Conservation (phyloP, 2,113 vertebrate genomes). For the Callospermophilus lateralis region DNA sequence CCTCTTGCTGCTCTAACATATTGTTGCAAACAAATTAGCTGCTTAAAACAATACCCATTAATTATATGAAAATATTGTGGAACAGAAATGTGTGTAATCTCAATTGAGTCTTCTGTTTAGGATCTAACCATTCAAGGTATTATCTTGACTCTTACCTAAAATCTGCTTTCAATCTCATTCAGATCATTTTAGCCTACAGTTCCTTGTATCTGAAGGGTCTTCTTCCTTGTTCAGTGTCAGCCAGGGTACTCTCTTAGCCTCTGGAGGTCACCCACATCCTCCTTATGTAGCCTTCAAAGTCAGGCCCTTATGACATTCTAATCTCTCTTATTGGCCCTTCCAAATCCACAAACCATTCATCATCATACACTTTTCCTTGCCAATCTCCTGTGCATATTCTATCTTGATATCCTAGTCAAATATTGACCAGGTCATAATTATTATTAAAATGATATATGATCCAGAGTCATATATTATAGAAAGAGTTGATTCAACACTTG, state of each 20-base stretch:
- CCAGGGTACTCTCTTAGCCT: too few species aligned
- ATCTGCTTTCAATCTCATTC: background rate
- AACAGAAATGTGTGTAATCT: background rate
- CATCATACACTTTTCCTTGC: background rate
- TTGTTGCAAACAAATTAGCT: background rate
- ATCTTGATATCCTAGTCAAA: background rate
- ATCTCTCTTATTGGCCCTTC: background rate
- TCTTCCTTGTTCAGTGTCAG: background rate
- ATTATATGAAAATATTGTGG: background rate
- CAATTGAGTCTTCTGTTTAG: background rate
- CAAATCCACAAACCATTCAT: background rate
- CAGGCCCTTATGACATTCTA: background rate
- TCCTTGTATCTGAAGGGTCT: background rate
- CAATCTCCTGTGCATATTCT: background rate
- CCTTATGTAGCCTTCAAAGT: background rate
- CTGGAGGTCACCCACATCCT: background rate
- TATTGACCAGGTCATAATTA: background rate
- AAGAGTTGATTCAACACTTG: background rate
- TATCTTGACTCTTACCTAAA: background rate
- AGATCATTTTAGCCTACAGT: background rate
- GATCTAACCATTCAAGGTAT: background rate
- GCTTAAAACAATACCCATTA: background rate
- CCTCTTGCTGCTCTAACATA: background rate
- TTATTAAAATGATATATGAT: background rate
- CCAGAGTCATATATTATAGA: background rate